Evolutionary conservation across 2,797 vertebrate species (phyloP), one percentile per base, ranked within the genome.

Genomic region (Oryzias sinensis): DNA sequence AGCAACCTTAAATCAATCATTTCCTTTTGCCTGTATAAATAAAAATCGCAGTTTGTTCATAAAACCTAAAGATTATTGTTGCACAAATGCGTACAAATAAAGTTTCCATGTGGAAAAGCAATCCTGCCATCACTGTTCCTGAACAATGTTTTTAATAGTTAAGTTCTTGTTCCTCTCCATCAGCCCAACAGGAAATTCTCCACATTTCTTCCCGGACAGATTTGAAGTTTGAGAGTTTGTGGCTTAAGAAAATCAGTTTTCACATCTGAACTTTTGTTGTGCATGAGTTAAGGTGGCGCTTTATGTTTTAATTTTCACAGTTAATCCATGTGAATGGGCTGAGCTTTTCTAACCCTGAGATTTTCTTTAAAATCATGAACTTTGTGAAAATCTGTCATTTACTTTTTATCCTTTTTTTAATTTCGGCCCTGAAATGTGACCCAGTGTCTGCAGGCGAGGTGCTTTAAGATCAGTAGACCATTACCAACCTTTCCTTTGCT

Each of bases 1-100:
- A 83, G 81, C 84, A 87, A 90, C 89, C 90, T 90, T 92, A 86
- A 82, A 78, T 85, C 82, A 82, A 81, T 90, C 88, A 87, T 53
- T 81, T 82, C 79, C 62, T 11, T 37, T 37, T 37, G 9, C 33
- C 33, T 37, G 62, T 68, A 71, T 82, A 72, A 53, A 72, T 45
- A 68, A 73, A 75, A 72, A 67, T 58, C 68, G 62, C 59, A 53
- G 56, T 56, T 55, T 42, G 63, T 74, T 88, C 87, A 88, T 88
- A 74, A 79, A 40, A 67, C 52, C 74, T 78, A 72, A 82, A 79
- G 73, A 79, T 70, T 62, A 66, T 61, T 37, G 2, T 66, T 46
- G 61, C 65, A 60, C 57, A 25, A 58, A 67, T 59, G 42, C 27
- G 18, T 47, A 58, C 18, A 52, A 41, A 69, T 43, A 78, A 6